phyloP scores from a whole-genome alignment of 2,888 invertebrate genomes.

The Smittia aterrima region DNA sequence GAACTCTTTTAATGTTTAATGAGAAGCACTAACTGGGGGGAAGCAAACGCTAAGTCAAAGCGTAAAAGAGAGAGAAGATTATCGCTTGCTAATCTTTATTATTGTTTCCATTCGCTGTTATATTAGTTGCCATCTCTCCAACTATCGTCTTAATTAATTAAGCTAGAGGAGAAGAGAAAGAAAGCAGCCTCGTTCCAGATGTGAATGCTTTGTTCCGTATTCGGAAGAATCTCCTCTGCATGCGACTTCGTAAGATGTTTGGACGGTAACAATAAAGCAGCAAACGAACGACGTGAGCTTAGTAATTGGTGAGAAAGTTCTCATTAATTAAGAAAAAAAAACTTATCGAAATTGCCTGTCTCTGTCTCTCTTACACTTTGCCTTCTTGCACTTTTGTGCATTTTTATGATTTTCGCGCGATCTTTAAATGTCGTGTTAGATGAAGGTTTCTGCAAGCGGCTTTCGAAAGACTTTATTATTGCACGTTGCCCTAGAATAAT shows the following conservation, averaged over 20 bases:
- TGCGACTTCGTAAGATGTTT: not conserved
- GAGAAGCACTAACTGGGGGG: not conserved
- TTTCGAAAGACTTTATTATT: not conserved
- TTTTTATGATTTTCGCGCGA: slow-evolving; percentile 14
- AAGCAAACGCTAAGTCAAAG: not conserved
- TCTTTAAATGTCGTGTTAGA: slow-evolving; percentile 26
- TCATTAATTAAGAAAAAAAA: slow-evolving; percentile 34
- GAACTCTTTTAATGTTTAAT: not conserved
- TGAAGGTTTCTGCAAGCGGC: not conserved
- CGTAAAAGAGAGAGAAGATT: not conserved
- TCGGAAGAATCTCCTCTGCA: slow-evolving; percentile 28
- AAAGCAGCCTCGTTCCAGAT: slow-evolving; percentile 31
- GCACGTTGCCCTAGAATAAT: slow-evolving; percentile 13
- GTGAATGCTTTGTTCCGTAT: slow-evolving; percentile 39
- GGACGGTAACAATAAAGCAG: slow-evolving; percentile 31
- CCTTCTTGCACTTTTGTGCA: slow-evolving; percentile 10
- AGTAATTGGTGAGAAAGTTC: slow-evolving; percentile 40
- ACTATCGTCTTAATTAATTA: slow-evolving; percentile 40
- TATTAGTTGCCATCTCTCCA: slow-evolving; percentile 26
- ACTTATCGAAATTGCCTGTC: slow-evolving; percentile 17
- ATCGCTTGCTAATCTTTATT: slow-evolving; percentile 32
- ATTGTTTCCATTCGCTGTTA: slow-evolving; percentile 28
- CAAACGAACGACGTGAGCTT: not conserved
- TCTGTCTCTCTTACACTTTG: no score
- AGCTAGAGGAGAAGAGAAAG: not conserved